Evolutionary conservation across 2,888 invertebrate species (phyloP).

Genomic region (Pharmacophagus antenor): DNA sequence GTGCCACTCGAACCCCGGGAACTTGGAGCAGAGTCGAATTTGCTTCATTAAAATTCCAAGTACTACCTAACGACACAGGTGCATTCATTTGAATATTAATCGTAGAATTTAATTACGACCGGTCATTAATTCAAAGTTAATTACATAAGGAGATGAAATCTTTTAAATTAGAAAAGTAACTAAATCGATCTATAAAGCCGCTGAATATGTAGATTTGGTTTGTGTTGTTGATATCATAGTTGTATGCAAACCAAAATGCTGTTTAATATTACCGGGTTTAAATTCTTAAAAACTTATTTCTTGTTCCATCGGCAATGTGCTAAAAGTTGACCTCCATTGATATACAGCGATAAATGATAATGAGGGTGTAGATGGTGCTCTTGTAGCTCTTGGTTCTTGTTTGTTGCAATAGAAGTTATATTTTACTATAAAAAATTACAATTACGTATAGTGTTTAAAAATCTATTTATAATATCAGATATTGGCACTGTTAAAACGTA

Average conservation of each 20-base stretch:
- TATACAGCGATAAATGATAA: no score
- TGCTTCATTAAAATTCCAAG: slow-evolving; percentile 29
- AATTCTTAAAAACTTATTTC: not conserved
- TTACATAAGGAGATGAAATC: slow-evolving; percentile 27
- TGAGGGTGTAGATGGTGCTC: no score
- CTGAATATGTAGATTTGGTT: not conserved
- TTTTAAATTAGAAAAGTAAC: slow-evolving; percentile 22
- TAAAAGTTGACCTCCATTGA: no score
- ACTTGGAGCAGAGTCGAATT: slow-evolving; percentile 24
- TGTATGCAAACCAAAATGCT: not conserved
- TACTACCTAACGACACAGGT: slow-evolving; percentile 26
- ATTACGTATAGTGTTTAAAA: no score
- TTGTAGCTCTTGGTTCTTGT: no score
- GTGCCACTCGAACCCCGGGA: slow-evolving; percentile 32
- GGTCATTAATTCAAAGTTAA: slow-evolving; percentile 27
- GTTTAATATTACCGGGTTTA: not conserved
- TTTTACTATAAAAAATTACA: no score
- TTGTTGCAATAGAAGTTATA: no score
- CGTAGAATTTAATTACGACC: slow-evolving; percentile 25
- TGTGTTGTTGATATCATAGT: not conserved
- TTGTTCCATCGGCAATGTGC: no score
- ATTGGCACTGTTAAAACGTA: no score
- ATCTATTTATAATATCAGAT: no score
- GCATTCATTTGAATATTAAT: slow-evolving; percentile 29
- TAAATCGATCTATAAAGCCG: slow-evolving; percentile 16